Base-by-base conservation (phyloP, 2,113 vertebrate species). In the Aegotheles bennettii region DNA sequence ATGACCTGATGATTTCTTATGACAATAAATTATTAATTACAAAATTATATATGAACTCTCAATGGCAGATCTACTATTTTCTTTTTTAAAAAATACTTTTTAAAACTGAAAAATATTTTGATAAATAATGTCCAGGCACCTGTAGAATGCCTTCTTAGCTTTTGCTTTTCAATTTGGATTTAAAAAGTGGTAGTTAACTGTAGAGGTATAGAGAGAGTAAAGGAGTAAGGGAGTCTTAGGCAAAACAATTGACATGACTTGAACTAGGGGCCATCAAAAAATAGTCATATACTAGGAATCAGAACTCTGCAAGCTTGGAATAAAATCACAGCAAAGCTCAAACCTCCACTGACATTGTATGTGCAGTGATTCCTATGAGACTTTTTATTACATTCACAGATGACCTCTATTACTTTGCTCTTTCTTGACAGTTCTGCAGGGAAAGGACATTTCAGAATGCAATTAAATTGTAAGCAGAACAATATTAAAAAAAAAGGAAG, bases 391-490 rank as follows among this genome's bases (percentile, higher is more conserved):
- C 53, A 54, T 89, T 95, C 86, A 89, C 78, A 74, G 76, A 81
- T 95, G 77, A 96, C 86, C 84, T 92, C 89, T 95, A 92, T 91
- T 96, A 96, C 80, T 89, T 45, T 78, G 31, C 50, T 92, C 53
- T 70, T 89, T 95, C 80, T 71, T 88, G 71, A 59, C 71, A 77
- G 51, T 94, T 84, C 68, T 92, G 25, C 0, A 1, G 59, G 84
- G 48, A 92, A 88, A 92, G 31, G 60, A 65, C 56, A 71, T 86
- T 93, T 64, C 16, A 68, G 45, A 92, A 71, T 80, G 48, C 26
- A 89, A 90, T 65, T 68, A 94, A 94, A 82, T 84, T 89, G 70
- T 36, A 68, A 79, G 65, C 17, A 81, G 43, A 89, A 88, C 16
- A 89, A 57, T 51, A 86, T 23, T 42, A 42, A 54, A 47, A 48